Percentiles rank a stretch among this genome's conserved stretches.
phyloP scores from a whole-genome alignment of 2,888 invertebrate genomes.

The Scelioninae gen. 1 region DNA sequence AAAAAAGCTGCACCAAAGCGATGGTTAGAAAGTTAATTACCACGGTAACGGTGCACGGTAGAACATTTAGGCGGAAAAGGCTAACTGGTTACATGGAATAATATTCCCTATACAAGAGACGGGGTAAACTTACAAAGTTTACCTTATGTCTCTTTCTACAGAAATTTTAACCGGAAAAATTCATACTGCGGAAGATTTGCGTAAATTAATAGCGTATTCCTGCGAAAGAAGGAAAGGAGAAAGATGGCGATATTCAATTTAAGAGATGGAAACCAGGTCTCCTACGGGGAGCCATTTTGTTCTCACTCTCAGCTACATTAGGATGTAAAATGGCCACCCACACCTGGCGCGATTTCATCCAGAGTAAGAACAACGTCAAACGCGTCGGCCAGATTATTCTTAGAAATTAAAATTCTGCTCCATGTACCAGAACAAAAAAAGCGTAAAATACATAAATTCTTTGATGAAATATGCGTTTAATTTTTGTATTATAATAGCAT shows the following conservation, averaged over 20 bases:
- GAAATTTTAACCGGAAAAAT: constrained; percentile 80
- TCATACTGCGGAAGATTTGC: constrained; percentile 80
- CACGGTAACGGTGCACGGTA: constrained; percentile 76
- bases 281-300: constrained; percentile 37
- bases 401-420: constrained; percentile 41
- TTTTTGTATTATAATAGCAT: background rate
- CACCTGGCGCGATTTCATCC: constrained; percentile 21
- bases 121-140: constrained; percentile 38
- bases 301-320: constrained; percentile 4
- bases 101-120: constrained; percentile 6
- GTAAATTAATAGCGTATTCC: constrained; percentile 79
- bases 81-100: constrained; percentile 9
- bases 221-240: constrained; percentile 48
- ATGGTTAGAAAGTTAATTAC: constrained; percentile 81
- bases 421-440: background rate
- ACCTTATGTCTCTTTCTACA: constrained; percentile 75
- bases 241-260: constrained; percentile 66
- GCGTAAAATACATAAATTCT: constrained; percentile 3
- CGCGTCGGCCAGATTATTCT: constrained; percentile 34
- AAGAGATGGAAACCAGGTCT: constrained; percentile 54
- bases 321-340: constrained; percentile 55
- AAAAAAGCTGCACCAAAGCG: constrained; percentile 76
- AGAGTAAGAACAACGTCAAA: constrained; percentile 13
- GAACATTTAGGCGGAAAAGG: constrained; percentile 13
- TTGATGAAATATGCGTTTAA: background rate